Evolutionary conservation across 2,888 invertebrate species (phyloP).

Genomic region (Platerodrilus igneus): DNA sequence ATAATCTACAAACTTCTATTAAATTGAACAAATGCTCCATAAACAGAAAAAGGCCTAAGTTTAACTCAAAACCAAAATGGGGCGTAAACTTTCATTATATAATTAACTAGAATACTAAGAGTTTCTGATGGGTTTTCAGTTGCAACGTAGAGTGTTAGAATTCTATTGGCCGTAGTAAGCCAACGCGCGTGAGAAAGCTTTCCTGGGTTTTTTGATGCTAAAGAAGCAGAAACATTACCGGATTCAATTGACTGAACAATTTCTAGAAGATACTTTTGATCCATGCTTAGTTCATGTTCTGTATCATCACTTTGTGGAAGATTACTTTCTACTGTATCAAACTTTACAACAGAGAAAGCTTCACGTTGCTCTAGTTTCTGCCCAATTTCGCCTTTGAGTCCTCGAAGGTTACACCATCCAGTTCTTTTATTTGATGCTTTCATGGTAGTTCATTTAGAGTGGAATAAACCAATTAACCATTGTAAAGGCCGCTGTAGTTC

Average conservation of each 20-base stretch:
- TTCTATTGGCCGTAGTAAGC: constrained; percentile 4
- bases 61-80: not conserved
- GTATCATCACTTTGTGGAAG: not conserved
- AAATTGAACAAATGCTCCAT: no score
- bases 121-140: no score
- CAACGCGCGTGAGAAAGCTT: constrained; percentile 6
- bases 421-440: constrained; percentile 1
- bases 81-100: no score
- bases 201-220: constrained; percentile 8
- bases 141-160: no score
- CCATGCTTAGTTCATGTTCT: constrained; percentile 22
- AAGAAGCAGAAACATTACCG: constrained; percentile 4
- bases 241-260: constrained; percentile 4
- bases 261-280: constrained; percentile 25
- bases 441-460: constrained; percentile 5
- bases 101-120: no score
- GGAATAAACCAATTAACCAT: constrained; percentile 2
- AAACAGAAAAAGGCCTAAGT: not conserved
- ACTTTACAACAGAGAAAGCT: not conserved
- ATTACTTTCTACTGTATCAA: constrained; percentile 1
- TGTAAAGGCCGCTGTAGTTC: constrained; percentile 1
- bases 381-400: constrained; percentile 7
- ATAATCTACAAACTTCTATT: no score
- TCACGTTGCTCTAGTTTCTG: constrained; percentile 2
- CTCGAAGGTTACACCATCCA: constrained; percentile 1